These are phyloP conservation scores for Oncorhynchus tshawytscha DNA, from an alignment of 2,113 vertebrate genomes.

Conservation along the genomic window DNA sequence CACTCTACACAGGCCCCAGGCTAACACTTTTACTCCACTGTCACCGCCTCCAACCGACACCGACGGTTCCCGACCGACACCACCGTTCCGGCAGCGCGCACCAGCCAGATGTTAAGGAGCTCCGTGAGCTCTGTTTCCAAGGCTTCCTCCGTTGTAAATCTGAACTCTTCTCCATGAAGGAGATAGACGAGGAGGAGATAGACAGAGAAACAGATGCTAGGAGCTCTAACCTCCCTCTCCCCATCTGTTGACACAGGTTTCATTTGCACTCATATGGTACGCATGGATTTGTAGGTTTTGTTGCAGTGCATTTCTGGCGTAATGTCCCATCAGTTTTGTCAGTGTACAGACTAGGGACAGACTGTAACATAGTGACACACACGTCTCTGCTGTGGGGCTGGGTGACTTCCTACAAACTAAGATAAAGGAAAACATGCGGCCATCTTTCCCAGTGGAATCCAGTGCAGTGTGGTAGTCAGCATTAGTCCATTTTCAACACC, in stretches of 20 bases:
- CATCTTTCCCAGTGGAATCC: not conserved
- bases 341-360: not conserved
- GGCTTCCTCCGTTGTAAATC: conserved; percentile 55
- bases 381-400: not conserved
- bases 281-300: not conserved
- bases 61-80: too few species aligned
- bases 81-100: conserved; percentile 30
- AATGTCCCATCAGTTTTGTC: not conserved
- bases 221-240: conserved; percentile 23
- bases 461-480: too few species aligned
- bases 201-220: conserved; percentile 33
- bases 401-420: not conserved
- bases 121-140: conserved; percentile 30
- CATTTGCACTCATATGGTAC: not conserved
- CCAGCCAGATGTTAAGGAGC: conserved; percentile 67
- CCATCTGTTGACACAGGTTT: conserved; percentile 55
- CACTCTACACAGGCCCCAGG: conserved; percentile 30
- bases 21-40: conserved; percentile 64
- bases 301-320: not conserved
- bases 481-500: too few species aligned
- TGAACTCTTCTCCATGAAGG: conserved; percentile 28
- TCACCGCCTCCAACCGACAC: conserved; percentile 42
- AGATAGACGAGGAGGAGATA: conserved; percentile 2
- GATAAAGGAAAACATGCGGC: not conserved
- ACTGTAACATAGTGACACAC: not conserved